Conservation (phyloP, 2,797 vertebrate genomes). For the Muscicapa comitata region DNA sequence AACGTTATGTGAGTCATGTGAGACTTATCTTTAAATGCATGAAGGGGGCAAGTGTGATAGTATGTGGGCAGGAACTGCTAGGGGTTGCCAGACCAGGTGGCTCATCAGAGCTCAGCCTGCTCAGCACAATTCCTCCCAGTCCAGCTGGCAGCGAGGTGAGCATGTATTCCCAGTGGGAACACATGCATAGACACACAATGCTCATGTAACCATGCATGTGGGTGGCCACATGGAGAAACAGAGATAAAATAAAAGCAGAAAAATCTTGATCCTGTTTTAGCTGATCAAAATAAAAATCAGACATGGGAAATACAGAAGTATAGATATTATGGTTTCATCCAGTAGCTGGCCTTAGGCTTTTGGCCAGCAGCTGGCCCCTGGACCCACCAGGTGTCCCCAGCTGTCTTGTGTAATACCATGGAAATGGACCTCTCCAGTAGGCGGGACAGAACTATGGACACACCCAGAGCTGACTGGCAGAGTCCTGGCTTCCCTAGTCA, state of each 20-base stretch:
- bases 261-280: not conserved
- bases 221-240: not conserved
- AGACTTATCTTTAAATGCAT: not conserved
- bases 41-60: rapidly evolving
- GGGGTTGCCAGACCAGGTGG: not conserved
- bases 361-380: not conserved
- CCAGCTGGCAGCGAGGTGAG: rapidly evolving
- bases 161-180: rapidly evolving
- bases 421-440: not conserved
- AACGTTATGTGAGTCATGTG: not conserved
- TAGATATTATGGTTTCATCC: not conserved
- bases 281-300: not conserved
- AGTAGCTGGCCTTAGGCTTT: not conserved
- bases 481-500: not conserved
- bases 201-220: rapidly evolving
- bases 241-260: not conserved
- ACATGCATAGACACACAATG: too few species aligned
- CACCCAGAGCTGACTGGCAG: not conserved
- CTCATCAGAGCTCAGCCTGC: not conserved
- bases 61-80: not conserved
- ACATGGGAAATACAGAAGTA: not conserved
- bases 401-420: rapidly evolving
- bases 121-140: not conserved
- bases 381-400: not conserved
- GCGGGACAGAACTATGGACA: not conserved